Evolutionary conservation across 1,140 invertebrate genomes (phyloP).

Genomic region (Hypothenemus hampei): DNA sequence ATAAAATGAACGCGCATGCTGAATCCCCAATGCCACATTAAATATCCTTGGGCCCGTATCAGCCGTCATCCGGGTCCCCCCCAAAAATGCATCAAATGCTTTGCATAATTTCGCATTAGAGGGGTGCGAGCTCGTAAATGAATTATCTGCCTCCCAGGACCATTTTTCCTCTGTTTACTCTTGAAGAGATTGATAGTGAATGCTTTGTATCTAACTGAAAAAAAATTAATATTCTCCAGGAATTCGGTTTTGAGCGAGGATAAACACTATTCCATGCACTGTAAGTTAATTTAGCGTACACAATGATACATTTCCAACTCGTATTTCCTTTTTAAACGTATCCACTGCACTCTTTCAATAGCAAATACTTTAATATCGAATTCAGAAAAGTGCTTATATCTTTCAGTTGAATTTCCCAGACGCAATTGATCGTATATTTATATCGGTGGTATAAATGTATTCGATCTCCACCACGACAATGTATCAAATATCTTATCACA

Average conservation of each 20-base stretch:
- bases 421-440: constrained; percentile 8
- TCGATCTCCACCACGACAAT: constrained; percentile 12
- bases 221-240: too few species aligned
- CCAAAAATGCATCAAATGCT: constrained; percentile 14
- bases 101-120: constrained; percentile 20
- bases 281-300: too few species aligned
- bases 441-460: constrained; percentile 4
- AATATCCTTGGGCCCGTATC: constrained; percentile 8
- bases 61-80: too few species aligned
- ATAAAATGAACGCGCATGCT: not conserved
- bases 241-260: too few species aligned
- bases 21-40: constrained; percentile 5
- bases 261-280: too few species aligned
- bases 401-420: constrained; percentile 1
- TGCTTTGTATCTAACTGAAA: too few species aligned
- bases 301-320: too few species aligned
- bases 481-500: constrained; percentile 15
- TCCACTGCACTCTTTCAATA: not conserved
- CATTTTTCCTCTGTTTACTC: too few species aligned
- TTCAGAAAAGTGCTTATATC: constrained; percentile 7
- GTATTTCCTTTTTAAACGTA: too few species aligned
- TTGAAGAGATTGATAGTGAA: too few species aligned
- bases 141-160: too few species aligned
- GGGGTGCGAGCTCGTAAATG: too few species aligned
- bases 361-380: constrained; percentile 2